Percentiles rank a stretch among this genome's conserved stretches.
Evolutionary conservation across 2,797 vertebrate species (phyloP).

Genomic region (Coranthus polyacanthus): DNA sequence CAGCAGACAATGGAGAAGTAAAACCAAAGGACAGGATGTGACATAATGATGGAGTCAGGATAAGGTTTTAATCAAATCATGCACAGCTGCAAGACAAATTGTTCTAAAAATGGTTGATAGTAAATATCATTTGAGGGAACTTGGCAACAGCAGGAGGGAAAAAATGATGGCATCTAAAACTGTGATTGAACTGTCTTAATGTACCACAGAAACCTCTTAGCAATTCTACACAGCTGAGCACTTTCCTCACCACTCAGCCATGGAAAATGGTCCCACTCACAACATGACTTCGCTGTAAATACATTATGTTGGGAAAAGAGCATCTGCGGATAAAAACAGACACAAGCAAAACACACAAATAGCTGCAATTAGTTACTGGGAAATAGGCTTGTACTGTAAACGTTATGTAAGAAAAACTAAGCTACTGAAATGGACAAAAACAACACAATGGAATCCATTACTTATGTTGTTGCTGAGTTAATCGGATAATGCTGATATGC

Average conservation of each 20-base stretch:
- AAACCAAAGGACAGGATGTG: slow-evolving; percentile 20
- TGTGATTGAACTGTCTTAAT: background rate
- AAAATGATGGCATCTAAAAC: slow-evolving; percentile 2
- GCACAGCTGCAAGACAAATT: slow-evolving; percentile 1
- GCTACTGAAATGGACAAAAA: slow-evolving; percentile 55
- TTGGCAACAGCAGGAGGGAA: slow-evolving; percentile 23
- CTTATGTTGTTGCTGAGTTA: slow-evolving; percentile 41
- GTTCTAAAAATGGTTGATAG: background rate
- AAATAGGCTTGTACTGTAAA: slow-evolving; percentile 35
- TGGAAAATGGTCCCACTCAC: slow-evolving; percentile 17
- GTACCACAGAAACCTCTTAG: slow-evolving; percentile 16
- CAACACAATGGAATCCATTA: slow-evolving; percentile 67
- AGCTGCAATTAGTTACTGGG: slow-evolving; percentile 14
- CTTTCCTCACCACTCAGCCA: slow-evolving; percentile 19
- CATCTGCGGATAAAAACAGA: background rate
- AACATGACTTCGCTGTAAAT: slow-evolving; percentile 19
- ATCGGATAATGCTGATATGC: slow-evolving; percentile 69
- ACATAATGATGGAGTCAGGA: background rate
- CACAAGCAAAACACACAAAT: slow-evolving; percentile 14
- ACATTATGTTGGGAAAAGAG: slow-evolving; percentile 4
- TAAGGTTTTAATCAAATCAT: background rate
- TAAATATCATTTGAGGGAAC: background rate
- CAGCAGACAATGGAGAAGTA: slow-evolving; percentile 2
- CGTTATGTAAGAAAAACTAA: slow-evolving; percentile 62
- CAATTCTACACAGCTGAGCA: slow-evolving; percentile 9